Percentiles rank a stretch among this genome's conserved stretches.
Conservation (phyloP, 2,888 invertebrate genomes). For the Teleiodes luculella region DNA sequence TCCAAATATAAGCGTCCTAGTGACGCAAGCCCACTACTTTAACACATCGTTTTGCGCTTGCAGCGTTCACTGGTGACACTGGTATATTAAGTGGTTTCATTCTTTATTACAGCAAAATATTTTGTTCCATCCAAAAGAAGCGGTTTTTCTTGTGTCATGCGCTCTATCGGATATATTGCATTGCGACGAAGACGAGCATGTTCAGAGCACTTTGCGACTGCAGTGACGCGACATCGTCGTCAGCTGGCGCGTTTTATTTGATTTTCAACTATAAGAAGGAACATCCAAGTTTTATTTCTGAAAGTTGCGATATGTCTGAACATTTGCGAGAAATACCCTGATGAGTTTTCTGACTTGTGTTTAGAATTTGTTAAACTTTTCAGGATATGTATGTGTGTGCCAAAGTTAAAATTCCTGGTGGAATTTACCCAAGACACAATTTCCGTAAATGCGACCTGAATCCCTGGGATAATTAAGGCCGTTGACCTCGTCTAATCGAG, state of each 20-base stretch:
- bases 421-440: not conserved
- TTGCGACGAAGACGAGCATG: conserved; percentile 56
- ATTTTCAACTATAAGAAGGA: conserved; percentile 57
- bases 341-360: conserved; percentile 40
- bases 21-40: conserved; percentile 41
- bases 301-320: conserved; percentile 38
- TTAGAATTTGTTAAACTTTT: conserved; percentile 31
- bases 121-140: conserved; percentile 24
- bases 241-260: conserved; percentile 68
- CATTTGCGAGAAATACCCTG: conserved; percentile 36
- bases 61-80: conserved; percentile 6
- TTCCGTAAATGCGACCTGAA: not conserved
- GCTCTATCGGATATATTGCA: conserved; percentile 41
- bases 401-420: not conserved
- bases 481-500: not conserved
- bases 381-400: conserved; percentile 13
- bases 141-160: conserved; percentile 37
- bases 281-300: conserved; percentile 52
- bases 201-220: conserved; percentile 52
- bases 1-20: conserved; percentile 43
- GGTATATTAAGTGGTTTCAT: not conserved
- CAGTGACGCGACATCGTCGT: conserved; percentile 43
- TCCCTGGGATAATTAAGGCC: conserved; percentile 4
- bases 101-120: conserved; percentile 1
- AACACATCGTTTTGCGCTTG: conserved; percentile 36